Evolutionary conservation across 2,888 invertebrate species (phyloP).

Genomic region (Chrysolina oricalcia): DNA sequence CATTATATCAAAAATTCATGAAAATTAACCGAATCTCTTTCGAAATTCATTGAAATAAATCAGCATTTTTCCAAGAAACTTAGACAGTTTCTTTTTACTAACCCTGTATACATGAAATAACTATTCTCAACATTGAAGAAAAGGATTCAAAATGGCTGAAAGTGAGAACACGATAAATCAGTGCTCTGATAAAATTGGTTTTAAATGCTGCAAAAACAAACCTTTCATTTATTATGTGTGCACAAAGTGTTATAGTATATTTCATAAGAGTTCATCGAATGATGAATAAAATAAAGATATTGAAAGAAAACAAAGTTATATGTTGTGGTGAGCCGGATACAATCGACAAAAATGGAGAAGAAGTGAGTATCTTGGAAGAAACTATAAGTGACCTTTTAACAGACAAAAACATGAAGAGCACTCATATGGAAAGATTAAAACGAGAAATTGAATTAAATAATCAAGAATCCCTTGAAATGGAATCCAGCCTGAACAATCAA

Average conservation of each 20-base stretch:
- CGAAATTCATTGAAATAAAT: too few relatives aligned
- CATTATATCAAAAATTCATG: too few relatives aligned
- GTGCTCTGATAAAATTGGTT: conserved; percentile 1
- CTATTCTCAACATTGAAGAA: too few relatives aligned
- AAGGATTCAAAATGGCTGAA: too few relatives aligned
- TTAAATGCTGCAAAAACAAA: conserved; percentile 18
- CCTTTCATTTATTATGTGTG: conserved; percentile 5
- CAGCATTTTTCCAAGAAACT: too few relatives aligned
- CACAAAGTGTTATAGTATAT: neutral
- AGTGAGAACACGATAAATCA: too few relatives aligned
- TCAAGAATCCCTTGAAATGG: conserved; percentile 1
- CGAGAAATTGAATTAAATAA: neutral
- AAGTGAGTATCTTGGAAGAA: neutral
- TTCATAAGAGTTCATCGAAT: conserved; percentile 14
- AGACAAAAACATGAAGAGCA: too few relatives aligned
- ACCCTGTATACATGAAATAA: too few relatives aligned
- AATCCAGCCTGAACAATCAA: conserved; percentile 8
- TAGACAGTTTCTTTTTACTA: too few relatives aligned
- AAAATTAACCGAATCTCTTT: too few relatives aligned
- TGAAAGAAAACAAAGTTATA: conserved; percentile 2
- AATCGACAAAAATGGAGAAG: neutral
- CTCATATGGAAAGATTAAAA: neutral
- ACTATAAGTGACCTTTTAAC: conserved; percentile 22
- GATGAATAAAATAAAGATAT: neutral
- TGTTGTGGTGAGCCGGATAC: conserved; percentile 3